phyloP scores from a whole-genome alignment of 2,113 vertebrate species.

The Setophaga kirtlandii region DNA sequence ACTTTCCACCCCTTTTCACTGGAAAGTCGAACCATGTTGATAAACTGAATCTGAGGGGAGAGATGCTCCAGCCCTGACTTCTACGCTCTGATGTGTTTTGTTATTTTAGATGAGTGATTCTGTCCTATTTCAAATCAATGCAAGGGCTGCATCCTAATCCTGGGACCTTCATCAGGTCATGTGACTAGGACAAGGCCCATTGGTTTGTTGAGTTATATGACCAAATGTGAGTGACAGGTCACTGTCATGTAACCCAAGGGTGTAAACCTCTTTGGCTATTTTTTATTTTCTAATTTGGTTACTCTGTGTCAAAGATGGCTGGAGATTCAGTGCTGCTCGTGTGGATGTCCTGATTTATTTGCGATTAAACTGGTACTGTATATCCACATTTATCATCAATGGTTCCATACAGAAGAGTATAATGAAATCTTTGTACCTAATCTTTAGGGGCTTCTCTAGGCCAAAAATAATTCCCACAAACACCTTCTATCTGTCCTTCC shows the following conservation, averaged over 20 bases:
- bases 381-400: conserved; percentile 11
- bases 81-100: neutral
- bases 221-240: neutral
- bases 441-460: conserved; percentile 21
- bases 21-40: neutral
- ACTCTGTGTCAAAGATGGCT: neutral
- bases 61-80: neutral
- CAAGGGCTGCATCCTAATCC: neutral
- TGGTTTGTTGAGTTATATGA: neutral
- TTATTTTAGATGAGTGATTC: neutral
- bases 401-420: conserved; percentile 5
- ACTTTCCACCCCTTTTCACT: neutral
- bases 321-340: neutral
- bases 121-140: neutral
- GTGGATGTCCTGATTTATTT: neutral
- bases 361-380: neutral
- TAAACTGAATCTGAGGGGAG: neutral
- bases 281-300: neutral
- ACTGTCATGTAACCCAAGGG: neutral
- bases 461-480: conserved; percentile 57
- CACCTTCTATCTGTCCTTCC: conserved; percentile 12
- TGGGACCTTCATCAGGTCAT: neutral
- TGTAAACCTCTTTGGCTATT: neutral
- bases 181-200: fast-evolving
- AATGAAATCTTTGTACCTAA: conserved; percentile 32